Evolutionary conservation across 2,888 invertebrate genomes (phyloP).

Genomic region (Brachyopa scutellaris): DNA sequence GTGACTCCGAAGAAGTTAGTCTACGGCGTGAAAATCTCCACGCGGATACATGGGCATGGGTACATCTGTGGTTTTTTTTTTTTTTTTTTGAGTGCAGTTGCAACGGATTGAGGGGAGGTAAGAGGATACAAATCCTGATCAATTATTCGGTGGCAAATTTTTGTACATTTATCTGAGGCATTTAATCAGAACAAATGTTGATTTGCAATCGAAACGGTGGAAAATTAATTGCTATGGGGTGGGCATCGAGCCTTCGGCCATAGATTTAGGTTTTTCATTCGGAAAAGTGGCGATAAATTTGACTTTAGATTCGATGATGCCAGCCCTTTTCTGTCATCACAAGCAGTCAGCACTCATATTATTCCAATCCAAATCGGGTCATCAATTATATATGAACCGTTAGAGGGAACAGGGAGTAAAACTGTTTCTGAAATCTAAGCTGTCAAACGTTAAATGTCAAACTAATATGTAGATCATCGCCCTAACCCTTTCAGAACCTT

Average conservation of each 20-base stretch:
- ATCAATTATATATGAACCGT: too few species aligned
- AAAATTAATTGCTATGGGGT: conserved; percentile 20
- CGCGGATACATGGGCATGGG: conserved; percentile 6
- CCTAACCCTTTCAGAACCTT: too few species aligned
- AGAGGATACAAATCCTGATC: conserved; percentile 77
- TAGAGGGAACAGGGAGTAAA: too few species aligned
- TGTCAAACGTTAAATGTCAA: too few species aligned
- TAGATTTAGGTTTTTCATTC: not conserved
- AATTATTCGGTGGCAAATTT: conserved; percentile 77
- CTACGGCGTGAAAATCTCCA: conserved; percentile 51
- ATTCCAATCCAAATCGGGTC: too few species aligned
- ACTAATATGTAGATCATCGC: too few species aligned
- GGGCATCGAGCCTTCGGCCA: not conserved
- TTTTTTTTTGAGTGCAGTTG: too few species aligned
- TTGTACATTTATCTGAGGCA: conserved; percentile 32
- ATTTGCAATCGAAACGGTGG: conserved; percentile 31
- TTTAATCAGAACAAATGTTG: conserved; percentile 54
- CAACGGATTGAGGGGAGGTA: conserved; percentile 73
- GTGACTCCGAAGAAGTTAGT: conserved; percentile 6
- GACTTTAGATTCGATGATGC: too few species aligned
- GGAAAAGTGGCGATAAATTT: not conserved
- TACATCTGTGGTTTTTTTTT: not conserved
- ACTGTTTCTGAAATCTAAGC: too few species aligned
- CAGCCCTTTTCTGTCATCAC: too few species aligned
- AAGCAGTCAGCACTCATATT: too few species aligned